Evolutionary conservation across 2,113 vertebrate species (phyloP).

Genomic region (Aspidoscelis tigris): DNA sequence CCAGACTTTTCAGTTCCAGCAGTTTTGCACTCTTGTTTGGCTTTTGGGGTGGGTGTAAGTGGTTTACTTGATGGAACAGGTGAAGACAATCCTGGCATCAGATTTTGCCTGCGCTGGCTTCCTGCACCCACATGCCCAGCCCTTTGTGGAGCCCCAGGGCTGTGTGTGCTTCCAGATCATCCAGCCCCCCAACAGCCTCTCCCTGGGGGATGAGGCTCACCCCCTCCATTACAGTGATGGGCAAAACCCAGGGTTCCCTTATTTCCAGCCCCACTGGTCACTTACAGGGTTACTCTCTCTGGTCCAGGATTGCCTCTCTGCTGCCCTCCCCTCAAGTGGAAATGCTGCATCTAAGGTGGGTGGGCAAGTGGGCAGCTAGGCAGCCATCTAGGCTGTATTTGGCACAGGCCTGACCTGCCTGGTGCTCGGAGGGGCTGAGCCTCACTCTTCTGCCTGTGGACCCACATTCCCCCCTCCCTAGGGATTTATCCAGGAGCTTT

Average conservation of each 20-base stretch:
- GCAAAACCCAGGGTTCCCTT: background rate
- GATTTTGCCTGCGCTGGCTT: too few relatives aligned
- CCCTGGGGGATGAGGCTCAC: background rate
- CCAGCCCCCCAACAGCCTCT: background rate
- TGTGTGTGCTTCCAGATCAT: too few relatives aligned
- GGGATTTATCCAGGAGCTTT: slow-evolving; percentile 22
- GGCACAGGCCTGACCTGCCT: background rate
- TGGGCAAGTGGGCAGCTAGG: too few relatives aligned
- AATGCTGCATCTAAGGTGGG: too few relatives aligned
- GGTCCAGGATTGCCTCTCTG: too few relatives aligned
- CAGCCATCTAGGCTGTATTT: too few relatives aligned
- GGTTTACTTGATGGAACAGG: too few relatives aligned
- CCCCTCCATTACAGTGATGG: background rate
- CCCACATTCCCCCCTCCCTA: background rate
- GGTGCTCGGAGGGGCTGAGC: background rate
- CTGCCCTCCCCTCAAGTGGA: too few relatives aligned
- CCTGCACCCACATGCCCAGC: too few relatives aligned
- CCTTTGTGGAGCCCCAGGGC: background rate
- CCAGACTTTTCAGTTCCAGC: too few relatives aligned
- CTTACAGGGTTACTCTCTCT: too few relatives aligned
- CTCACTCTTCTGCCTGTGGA: background rate
- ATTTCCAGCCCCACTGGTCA: background rate
- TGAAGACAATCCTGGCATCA: background rate
- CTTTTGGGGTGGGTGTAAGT: background rate
- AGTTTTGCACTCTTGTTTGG: too few relatives aligned